Conservation (phyloP, 2,888 invertebrate species). For the Drosophila algonquin region DNA sequence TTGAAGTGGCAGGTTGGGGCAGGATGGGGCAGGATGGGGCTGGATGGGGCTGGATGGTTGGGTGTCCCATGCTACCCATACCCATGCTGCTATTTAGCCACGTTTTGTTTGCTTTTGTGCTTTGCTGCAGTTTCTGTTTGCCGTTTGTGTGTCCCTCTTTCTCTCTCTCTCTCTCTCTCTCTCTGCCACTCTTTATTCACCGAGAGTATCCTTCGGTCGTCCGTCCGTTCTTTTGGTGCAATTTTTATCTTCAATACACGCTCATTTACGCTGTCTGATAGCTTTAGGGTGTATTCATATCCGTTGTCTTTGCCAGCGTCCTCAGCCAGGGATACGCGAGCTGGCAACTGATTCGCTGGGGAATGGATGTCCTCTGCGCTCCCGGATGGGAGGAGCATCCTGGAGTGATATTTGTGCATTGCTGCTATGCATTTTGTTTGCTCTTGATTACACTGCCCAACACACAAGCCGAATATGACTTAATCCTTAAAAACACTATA, state of each 20-base stretch:
- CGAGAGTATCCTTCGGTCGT: constrained; percentile 10
- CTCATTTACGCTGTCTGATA: constrained; percentile 78
- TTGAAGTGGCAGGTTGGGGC: constrained; percentile 22
- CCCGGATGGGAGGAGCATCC: not conserved
- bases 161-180: constrained; percentile 11
- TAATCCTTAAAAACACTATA: no score
- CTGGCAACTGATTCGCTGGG: constrained; percentile 35
- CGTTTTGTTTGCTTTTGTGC: constrained; percentile 64
- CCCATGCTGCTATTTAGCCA: constrained; percentile 58
- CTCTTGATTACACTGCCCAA: constrained; percentile 36
- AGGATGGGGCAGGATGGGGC: constrained; percentile 6
- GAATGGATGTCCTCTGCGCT: constrained; percentile 12
- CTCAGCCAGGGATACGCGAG: constrained; percentile 49
- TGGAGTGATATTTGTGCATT: constrained; percentile 19
- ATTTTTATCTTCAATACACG: constrained; percentile 73
- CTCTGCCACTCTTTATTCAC: constrained; percentile 1
- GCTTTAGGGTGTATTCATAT: constrained; percentile 77
- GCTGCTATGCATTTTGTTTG: constrained; percentile 52
- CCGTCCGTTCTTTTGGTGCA: constrained; percentile 42
- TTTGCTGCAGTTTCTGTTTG: constrained; percentile 33
- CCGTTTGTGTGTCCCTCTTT: constrained; percentile 15
- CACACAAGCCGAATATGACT: not conserved
- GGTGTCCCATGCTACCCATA: constrained; percentile 11
- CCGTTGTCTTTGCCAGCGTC: constrained; percentile 64
- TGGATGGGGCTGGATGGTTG: constrained; percentile 7